phyloP scores from a whole-genome alignment of 2,888 invertebrate genomes.

The Drosophila barbarae region DNA sequence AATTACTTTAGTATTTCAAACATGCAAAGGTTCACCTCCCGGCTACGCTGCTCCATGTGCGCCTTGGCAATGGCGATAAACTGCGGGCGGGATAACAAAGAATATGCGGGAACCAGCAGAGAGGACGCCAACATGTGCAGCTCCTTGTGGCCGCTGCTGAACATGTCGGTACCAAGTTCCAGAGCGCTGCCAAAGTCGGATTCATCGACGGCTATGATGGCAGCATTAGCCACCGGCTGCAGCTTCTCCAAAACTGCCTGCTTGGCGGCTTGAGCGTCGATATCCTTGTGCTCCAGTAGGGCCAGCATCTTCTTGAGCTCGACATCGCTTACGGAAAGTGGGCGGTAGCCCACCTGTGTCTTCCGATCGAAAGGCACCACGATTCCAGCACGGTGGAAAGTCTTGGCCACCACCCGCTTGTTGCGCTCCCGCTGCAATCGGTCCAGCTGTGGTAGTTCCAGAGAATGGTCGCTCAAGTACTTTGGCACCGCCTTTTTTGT shows the following conservation, averaged over 20 bases:
- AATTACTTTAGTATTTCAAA: slow-evolving; percentile 62
- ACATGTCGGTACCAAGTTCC: slow-evolving; percentile 92
- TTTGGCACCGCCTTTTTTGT: slow-evolving; percentile 83
- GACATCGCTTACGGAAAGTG: slow-evolving; percentile 85
- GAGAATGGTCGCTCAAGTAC: slow-evolving; percentile 83
- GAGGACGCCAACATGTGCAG: slow-evolving; percentile 85
- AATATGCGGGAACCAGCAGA: slow-evolving; percentile 87
- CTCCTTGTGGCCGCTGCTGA: slow-evolving; percentile 86
- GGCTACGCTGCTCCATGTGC: slow-evolving; percentile 87
- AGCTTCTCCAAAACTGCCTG: slow-evolving; percentile 84
- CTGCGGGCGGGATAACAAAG: slow-evolving; percentile 85
- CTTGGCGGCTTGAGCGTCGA: slow-evolving; percentile 80
- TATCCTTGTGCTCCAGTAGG: slow-evolving; percentile 82
- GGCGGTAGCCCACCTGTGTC: slow-evolving; percentile 92
- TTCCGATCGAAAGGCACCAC: slow-evolving; percentile 91
- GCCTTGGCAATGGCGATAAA: slow-evolving; percentile 88
- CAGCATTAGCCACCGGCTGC: slow-evolving; percentile 89
- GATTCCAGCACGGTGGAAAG: slow-evolving; percentile 90
- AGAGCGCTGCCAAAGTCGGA: slow-evolving; percentile 96
- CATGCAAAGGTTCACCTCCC: slow-evolving; percentile 81
- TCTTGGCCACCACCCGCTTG: slow-evolving; percentile 84
- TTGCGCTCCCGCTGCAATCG: slow-evolving; percentile 83
- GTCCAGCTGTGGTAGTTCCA: slow-evolving; percentile 82
- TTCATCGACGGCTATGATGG: slow-evolving; percentile 89
- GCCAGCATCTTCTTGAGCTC: slow-evolving; percentile 85